A percentile compares a stretch with the other conserved stretches of the same genome.
Conservation (phyloP, 2,113 vertebrate species). For the Sterrhoptilus dennistouni region DNA sequence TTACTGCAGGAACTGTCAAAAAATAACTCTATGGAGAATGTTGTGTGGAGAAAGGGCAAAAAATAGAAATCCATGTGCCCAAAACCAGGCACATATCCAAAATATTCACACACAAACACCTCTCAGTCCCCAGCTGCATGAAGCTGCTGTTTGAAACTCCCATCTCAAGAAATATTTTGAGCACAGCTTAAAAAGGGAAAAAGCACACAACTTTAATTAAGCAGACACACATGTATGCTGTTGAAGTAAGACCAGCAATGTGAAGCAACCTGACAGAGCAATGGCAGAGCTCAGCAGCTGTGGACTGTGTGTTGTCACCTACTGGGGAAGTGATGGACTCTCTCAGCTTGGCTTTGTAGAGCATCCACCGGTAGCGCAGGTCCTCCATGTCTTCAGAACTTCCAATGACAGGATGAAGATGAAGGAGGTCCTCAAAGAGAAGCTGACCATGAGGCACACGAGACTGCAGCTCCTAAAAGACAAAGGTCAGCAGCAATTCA, state of each 20-base stretch:
- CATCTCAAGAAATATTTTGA: neutral
- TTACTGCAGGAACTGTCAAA: neutral
- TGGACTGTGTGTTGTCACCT: neutral
- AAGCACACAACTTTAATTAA: neutral
- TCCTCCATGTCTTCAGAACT: constrained; percentile 79
- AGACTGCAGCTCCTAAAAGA: constrained; percentile 77
- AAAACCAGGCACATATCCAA: neutral
- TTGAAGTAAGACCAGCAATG: neutral
- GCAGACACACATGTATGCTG: neutral
- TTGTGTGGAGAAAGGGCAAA: neutral
- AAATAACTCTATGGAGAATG: neutral
- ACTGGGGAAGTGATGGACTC: constrained; percentile 66
- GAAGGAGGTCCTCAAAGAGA: constrained; percentile 75
- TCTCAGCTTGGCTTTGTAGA: constrained; percentile 90
- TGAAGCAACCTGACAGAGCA: neutral
- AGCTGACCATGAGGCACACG: constrained; percentile 77
- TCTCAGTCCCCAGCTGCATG: neutral
- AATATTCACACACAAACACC: neutral
- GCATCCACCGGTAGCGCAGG: constrained; percentile 89
- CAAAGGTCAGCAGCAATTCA: neutral
- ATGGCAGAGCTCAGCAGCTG: neutral
- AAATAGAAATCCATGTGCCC: neutral
- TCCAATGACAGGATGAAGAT: constrained; percentile 28
- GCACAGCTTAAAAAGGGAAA: neutral
- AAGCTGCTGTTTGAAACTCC: neutral